These are phyloP conservation scores for Puffinus mauretanicus DNA, from an alignment of 2,113 vertebrate species.

Conservation along the genomic window DNA sequence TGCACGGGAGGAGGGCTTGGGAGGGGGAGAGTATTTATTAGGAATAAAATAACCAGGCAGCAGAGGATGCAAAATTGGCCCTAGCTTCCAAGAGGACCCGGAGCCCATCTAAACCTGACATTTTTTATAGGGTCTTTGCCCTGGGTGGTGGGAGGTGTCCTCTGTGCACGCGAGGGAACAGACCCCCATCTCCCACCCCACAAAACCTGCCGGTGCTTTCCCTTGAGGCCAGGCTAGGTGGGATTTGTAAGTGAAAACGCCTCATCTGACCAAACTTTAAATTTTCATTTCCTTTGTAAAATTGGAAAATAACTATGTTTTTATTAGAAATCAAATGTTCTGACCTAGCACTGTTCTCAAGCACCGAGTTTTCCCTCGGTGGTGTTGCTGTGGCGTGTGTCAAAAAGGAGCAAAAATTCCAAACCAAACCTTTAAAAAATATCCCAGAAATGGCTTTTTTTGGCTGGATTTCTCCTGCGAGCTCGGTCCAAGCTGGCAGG, in stretches of 20 bases:
- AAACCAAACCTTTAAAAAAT: slow-evolving; percentile 18
- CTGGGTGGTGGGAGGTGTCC: not conserved
- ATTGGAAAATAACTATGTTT: not conserved
- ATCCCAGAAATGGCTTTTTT: slow-evolving; percentile 28
- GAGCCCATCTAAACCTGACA: not conserved
- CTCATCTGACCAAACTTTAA: not conserved
- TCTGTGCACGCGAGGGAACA: accelerated
- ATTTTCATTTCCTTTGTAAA: not conserved
- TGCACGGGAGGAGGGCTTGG: not conserved
- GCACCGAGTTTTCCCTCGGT: not conserved
- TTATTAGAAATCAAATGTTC: not conserved
- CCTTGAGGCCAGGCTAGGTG: not conserved
- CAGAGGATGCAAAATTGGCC: not conserved
- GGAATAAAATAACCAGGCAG: not conserved
- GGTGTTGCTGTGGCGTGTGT: not conserved
- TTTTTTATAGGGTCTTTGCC: not conserved
- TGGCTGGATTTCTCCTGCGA: not conserved
- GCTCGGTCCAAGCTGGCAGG: slow-evolving; percentile 10
- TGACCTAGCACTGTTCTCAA: not conserved
- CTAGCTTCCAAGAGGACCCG: not conserved
- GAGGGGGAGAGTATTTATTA: not conserved
- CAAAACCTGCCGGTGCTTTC: accelerated
- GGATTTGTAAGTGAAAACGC: not conserved
- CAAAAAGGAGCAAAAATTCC: slow-evolving; percentile 24
- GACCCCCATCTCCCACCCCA: not conserved